Evolutionary conservation across 2,797 vertebrate species (phyloP).

Genomic region (Smutsia temminckii): DNA sequence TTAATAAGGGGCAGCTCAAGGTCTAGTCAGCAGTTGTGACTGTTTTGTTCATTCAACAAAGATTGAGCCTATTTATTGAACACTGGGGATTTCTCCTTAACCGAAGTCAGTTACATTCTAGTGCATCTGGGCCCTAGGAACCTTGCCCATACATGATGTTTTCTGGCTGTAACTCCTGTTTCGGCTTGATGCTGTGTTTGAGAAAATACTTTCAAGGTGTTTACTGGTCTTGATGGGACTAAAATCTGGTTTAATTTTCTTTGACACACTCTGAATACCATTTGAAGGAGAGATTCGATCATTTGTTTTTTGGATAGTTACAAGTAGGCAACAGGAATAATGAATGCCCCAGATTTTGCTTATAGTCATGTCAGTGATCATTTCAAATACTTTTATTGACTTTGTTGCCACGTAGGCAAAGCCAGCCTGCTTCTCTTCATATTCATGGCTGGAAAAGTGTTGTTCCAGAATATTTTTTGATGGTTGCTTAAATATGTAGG

Average conservation of each 20-base stretch:
- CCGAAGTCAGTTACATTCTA: not conserved
- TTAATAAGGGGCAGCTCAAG: not conserved
- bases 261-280: not conserved
- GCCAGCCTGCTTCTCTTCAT: not conserved
- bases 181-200: not conserved
- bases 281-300: not conserved
- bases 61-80: not conserved
- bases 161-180: not conserved
- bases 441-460: not conserved
- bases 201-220: not conserved
- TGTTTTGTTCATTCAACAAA: not conserved
- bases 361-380: not conserved
- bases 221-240: slow-evolving; percentile 1
- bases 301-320: not conserved
- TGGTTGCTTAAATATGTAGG: slow-evolving; percentile 32
- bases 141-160: not conserved
- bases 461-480: slow-evolving; percentile 43
- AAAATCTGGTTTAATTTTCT: slow-evolving; percentile 9
- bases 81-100: not conserved
- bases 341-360: not conserved
- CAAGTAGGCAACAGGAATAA: not conserved
- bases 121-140: not conserved
- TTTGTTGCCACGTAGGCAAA: not conserved
- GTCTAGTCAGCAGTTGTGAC: not conserved
- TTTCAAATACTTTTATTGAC: not conserved